Conservation (phyloP, 1,140 invertebrate genomes). For the Megathymus violae region DNA sequence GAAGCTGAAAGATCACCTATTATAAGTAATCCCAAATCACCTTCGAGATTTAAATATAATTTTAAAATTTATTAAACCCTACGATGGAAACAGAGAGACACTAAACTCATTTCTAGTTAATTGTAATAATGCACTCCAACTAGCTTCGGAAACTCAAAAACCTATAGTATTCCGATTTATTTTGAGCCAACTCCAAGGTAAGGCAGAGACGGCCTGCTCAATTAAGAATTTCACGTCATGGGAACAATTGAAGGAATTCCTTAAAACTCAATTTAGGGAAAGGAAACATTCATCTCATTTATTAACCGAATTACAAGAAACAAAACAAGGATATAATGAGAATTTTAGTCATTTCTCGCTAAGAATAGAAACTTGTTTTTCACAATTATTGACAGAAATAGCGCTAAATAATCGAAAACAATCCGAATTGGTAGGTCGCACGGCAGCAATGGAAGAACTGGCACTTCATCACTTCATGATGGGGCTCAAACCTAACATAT, state of each 20-base stretch:
- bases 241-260: slow-evolving; percentile 36
- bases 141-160: no score
- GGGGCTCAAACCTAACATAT: not conserved
- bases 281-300: slow-evolving; percentile 40
- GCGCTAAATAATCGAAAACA: not conserved
- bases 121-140: no score
- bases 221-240: slow-evolving; percentile 36
- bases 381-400: slow-evolving; percentile 39
- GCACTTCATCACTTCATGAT: slow-evolving; percentile 13
- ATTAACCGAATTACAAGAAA: slow-evolving; percentile 36
- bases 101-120: no score
- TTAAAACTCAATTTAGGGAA: slow-evolving; percentile 38
- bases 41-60: no score
- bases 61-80: no score
- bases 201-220: slow-evolving; percentile 31
- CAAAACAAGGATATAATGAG: slow-evolving; percentile 16
- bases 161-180: no score
- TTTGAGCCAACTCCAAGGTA: no score
- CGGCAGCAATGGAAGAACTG: slow-evolving; percentile 6
- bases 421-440: not conserved
- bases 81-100: no score
- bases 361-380: slow-evolving; percentile 31
- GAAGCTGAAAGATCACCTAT: no score
- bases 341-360: slow-evolving; percentile 27
- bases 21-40: no score